Base-by-base conservation (phyloP, 2,113 vertebrate genomes). In the Odontophorus gujanensis region DNA sequence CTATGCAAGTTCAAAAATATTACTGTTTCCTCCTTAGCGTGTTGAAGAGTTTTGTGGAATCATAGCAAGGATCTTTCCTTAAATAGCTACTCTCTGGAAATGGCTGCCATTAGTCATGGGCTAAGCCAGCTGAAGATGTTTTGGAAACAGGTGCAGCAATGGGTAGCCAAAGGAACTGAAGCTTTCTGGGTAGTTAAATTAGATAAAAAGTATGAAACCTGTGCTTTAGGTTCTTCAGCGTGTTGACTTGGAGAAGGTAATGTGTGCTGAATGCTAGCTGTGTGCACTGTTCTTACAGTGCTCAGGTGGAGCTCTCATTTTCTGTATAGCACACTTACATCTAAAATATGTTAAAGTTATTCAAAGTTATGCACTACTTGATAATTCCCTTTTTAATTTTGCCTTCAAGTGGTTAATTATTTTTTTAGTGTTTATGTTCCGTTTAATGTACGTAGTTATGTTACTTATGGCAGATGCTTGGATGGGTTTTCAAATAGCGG, bases 21-120 rank as follows among this genome's bases (percentile, higher is more conserved):
- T 78, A 28, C 43, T 68, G 6, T 63, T 34, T 77, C 4, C 55
- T 92, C 43, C 63, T 59, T 42, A 75, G 36, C 42, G 32, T 1
- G 1, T 72, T 78, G 30, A 76, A 80, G 62, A 69, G 67, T 85
- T 89, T 80, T 89, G 38, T 71, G 25, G 65, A 92, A 91, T 90
- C 22, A 34, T 62, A 84, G 74, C 51, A 86, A 92, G 34, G 69
- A 75, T 96, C 68, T 82, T 92, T 92, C 87, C 81, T 96, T 88
- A 95, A 96, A 96, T 96, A 94, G 72, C 86, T 85, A 26, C 81
- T 95, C 91, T 51, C 79, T 89, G 87, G 72, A 92, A 91, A 85
- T 85, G 89, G 89, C 91, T 96, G 94, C 68, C 57, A 18, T 87
- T 92, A 93, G 72, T 91, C 89, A 95, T 34, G 61, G 78, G 58